phyloP scores from a whole-genome alignment of 2,797 vertebrate species.

The Premnoplex brunnescens region DNA sequence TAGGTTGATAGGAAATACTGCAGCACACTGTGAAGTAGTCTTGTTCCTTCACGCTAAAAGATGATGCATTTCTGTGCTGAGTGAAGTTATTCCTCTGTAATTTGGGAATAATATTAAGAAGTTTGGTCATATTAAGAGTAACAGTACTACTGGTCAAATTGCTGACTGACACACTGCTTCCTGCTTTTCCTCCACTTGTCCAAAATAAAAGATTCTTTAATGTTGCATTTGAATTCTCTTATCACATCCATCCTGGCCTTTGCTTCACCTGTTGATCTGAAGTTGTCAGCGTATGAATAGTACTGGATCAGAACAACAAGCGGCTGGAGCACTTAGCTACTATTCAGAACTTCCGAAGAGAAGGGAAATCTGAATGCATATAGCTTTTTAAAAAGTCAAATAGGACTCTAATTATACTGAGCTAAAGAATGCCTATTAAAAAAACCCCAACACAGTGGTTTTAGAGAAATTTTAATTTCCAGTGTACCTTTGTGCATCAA shows the following conservation, averaged over 20 bases:
- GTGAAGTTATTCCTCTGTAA: background rate
- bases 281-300: background rate
- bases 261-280: constrained; percentile 26
- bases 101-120: background rate
- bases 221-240: background rate
- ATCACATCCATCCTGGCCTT: background rate
- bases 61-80: background rate
- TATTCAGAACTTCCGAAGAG: constrained; percentile 43
- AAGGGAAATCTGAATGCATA: constrained; percentile 46
- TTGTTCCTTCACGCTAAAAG: background rate
- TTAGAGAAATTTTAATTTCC: constrained; percentile 71
- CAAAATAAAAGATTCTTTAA: background rate
- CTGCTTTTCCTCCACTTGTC: background rate
- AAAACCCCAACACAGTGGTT: background rate
- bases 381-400: constrained; percentile 72
- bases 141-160: background rate
- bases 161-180: background rate
- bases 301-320: background rate
- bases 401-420: constrained; percentile 64
- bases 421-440: constrained; percentile 58
- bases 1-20: background rate
- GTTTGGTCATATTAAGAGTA: background rate
- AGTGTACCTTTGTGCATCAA: constrained; percentile 71
- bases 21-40: background rate
- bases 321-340: background rate